phyloP scores from a whole-genome alignment of 2,888 invertebrate species.

The Tenthredo livida region DNA sequence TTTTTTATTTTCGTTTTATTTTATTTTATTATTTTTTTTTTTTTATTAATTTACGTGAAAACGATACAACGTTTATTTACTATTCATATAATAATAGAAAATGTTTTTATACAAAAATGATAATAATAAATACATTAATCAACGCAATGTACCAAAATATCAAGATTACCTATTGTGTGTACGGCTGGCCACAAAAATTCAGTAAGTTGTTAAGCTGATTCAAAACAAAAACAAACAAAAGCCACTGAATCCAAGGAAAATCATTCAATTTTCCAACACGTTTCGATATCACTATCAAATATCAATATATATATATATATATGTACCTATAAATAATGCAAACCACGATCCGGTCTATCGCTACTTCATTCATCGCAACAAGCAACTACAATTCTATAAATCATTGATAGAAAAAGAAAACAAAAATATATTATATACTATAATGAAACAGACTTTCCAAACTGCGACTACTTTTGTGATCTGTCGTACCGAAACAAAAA shows the following conservation, averaged over 20 bases:
- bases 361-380: slow-evolving; percentile 14
- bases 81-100: slow-evolving; percentile 58
- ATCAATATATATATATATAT: no score
- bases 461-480: slow-evolving; percentile 48
- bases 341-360: not conserved
- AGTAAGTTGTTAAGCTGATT: slow-evolving; percentile 38
- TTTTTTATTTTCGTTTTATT: slow-evolving; percentile 25
- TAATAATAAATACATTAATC: slow-evolving; percentile 50
- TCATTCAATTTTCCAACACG: slow-evolving; percentile 23
- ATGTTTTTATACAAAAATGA: slow-evolving; percentile 60
- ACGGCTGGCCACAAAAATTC: slow-evolving; percentile 48
- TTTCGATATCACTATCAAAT: not conserved
- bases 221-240: not conserved
- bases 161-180: slow-evolving; percentile 10
- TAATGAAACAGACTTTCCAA: slow-evolving; percentile 48
- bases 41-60: slow-evolving; percentile 55
- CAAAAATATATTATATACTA: not conserved
- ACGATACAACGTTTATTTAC: slow-evolving; percentile 57
- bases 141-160: slow-evolving; percentile 47
- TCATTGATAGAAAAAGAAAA: slow-evolving; percentile 10
- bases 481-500: slow-evolving; percentile 41
- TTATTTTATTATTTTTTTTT: slow-evolving; percentile 41
- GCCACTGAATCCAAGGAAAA: not conserved
- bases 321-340: not conserved
- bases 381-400: slow-evolving; percentile 13